These are phyloP conservation scores for Acronicta leporina DNA, from an alignment of 2,888 invertebrate species.

Conservation along the genomic window DNA sequence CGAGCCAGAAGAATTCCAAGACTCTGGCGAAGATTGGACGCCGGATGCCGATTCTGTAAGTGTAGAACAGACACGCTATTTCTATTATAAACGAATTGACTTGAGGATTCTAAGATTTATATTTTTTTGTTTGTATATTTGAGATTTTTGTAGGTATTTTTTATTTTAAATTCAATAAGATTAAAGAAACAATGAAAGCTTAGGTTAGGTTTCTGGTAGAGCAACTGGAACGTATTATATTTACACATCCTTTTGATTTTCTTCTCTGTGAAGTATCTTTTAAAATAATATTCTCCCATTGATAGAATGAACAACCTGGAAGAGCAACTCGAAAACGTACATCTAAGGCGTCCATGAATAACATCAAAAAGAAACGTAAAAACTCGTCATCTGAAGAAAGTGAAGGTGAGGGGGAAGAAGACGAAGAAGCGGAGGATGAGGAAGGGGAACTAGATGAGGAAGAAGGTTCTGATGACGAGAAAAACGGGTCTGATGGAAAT, in stretches of 20 bases:
- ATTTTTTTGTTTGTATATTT: too few species aligned
- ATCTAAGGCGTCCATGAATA: constrained; percentile 75
- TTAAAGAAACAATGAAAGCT: too few species aligned
- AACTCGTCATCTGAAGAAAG: constrained; percentile 84
- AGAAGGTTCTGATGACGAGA: constrained; percentile 87
- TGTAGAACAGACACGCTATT: constrained; percentile 27
- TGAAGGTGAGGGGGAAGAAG: constrained; percentile 81
- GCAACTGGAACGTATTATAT: too few species aligned
- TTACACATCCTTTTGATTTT: too few species aligned
- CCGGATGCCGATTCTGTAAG: constrained; percentile 87
- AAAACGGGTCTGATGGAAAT: constrained; percentile 87
- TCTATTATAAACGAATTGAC: background rate
- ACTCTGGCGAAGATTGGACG: constrained; percentile 89
- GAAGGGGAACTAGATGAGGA: constrained; percentile 85
- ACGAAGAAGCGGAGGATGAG: constrained; percentile 82
- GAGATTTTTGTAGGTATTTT: too few species aligned
- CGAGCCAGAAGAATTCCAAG: constrained; percentile 88
- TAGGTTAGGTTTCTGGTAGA: too few species aligned
- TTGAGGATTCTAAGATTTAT: background rate
- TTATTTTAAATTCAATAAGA: too few species aligned
- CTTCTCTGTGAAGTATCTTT: too few species aligned
- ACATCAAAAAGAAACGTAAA: constrained; percentile 85
- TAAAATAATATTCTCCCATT: background rate
- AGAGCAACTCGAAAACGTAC: constrained; percentile 79
- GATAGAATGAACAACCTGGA: constrained; percentile 76